A percentile compares a stretch with the other conserved stretches of the same genome.
Evolutionary conservation across 2,113 vertebrate genomes (phyloP).

Genomic region (Progne subis): DNA sequence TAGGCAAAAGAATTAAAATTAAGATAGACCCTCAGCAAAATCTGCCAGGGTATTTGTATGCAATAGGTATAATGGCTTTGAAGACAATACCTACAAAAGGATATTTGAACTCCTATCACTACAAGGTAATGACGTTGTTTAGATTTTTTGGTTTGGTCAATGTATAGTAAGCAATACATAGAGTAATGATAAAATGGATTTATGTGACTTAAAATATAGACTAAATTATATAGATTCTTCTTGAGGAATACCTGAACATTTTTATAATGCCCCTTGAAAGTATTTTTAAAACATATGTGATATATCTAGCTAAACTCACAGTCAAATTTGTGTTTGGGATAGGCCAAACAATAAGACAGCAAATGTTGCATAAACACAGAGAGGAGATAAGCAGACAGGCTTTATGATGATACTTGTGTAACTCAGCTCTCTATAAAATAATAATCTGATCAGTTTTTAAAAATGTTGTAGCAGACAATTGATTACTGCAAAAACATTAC

Average conservation of each 20-base stretch:
- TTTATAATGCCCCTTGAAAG: neutral
- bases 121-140: neutral
- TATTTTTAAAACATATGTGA: neutral
- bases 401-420: neutral
- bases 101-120: neutral
- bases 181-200: neutral
- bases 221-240: neutral
- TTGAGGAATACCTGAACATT: neutral
- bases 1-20: constrained; percentile 25
- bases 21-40: neutral
- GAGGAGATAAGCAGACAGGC: neutral
- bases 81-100: constrained; percentile 1
- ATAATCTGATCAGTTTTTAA: fast-evolving
- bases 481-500: neutral
- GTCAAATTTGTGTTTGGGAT: neutral
- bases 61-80: neutral
- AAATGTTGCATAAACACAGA: neutral
- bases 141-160: neutral
- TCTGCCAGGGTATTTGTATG: neutral
- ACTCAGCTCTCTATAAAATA: neutral
- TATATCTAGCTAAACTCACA: neutral
- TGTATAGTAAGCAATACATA: neutral
- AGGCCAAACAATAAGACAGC: neutral
- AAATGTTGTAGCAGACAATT: neutral
- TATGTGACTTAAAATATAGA: neutral